Evolutionary conservation across 2,888 invertebrate genomes (phyloP).

Genomic region (Drosophila parthenogenetica): DNA sequence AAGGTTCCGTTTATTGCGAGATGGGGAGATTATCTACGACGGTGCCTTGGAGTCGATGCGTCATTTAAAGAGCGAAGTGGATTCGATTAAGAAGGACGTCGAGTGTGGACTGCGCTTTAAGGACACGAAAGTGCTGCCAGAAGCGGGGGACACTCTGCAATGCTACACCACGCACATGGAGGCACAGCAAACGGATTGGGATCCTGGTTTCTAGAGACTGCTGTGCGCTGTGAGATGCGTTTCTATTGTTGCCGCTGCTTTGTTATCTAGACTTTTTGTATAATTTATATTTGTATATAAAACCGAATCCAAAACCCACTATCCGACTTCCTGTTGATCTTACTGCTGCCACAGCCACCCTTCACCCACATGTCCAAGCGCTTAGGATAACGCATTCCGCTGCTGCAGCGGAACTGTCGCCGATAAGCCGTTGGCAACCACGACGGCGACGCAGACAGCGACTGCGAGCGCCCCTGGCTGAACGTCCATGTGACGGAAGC

Average conservation of each 20-base stretch:
- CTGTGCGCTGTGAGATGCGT: not conserved
- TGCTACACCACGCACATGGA: conserved; percentile 90
- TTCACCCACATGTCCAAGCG: conserved; percentile 81
- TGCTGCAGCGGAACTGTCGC: conserved; percentile 82
- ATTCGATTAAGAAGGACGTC: conserved; percentile 91
- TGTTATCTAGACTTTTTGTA: conserved; percentile 48
- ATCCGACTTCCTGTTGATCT: conserved; percentile 77
- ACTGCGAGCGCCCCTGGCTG: conserved; percentile 67
- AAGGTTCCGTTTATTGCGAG: conserved; percentile 89
- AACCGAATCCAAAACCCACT: conserved; percentile 53
- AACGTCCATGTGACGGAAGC: conserved; percentile 65
- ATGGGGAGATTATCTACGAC: conserved; percentile 88
- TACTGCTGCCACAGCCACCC: conserved; percentile 73
- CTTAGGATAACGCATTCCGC: conserved; percentile 74
- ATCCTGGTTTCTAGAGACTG: conserved; percentile 90
- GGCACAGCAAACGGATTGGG: conserved; percentile 91
- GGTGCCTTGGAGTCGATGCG: conserved; percentile 93
- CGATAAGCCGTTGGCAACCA: conserved; percentile 56
- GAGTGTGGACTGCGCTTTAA: conserved; percentile 95
- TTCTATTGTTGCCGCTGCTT: conserved; percentile 30
- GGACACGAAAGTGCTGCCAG: conserved; percentile 87
- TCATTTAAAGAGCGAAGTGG: conserved; percentile 95
- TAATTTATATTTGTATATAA: conserved; percentile 69
- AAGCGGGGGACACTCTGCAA: conserved; percentile 91
- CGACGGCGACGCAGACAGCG: conserved; percentile 25